Evolutionary conservation across 2,797 vertebrate genomes (phyloP).

Genomic region (Lophius americanus): DNA sequence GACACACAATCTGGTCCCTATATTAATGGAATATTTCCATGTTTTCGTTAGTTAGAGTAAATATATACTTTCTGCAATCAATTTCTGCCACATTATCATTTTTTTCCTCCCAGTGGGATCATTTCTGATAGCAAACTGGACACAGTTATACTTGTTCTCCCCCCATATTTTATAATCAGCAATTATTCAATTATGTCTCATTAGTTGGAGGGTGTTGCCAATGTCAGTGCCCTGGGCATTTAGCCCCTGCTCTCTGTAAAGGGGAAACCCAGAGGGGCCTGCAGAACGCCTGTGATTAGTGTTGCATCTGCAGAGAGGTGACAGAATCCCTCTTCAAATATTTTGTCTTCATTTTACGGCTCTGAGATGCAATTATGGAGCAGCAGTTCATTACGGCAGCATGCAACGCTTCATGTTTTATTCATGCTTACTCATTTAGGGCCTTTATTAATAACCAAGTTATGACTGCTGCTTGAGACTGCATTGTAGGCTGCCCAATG

Average conservation of each 20-base stretch:
- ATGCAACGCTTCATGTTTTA: constrained; percentile 84
- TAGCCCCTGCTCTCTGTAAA: constrained; percentile 78
- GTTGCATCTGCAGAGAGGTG: constrained; percentile 84
- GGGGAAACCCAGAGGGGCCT: constrained; percentile 70
- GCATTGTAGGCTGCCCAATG: constrained; percentile 50
- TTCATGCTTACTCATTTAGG: constrained; percentile 84
- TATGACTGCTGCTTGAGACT: constrained; percentile 65
- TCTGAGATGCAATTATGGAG: constrained; percentile 84
- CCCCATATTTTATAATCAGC: constrained; percentile 79
- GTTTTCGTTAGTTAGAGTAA: constrained; percentile 10
- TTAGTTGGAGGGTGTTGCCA: constrained; percentile 80
- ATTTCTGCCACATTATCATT: constrained; percentile 45
- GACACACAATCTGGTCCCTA: constrained; percentile 16
- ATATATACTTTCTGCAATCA: constrained; percentile 19
- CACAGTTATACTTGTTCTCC: constrained; percentile 62
- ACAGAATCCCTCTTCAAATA: constrained; percentile 89
- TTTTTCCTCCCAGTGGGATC: constrained; percentile 63
- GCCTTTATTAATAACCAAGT: constrained; percentile 81
- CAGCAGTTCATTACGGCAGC: constrained; percentile 84
- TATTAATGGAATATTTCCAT: constrained; percentile 28
- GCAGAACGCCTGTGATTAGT: constrained; percentile 82
- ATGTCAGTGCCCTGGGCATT: constrained; percentile 74
- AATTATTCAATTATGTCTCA: constrained; percentile 87
- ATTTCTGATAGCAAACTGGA: constrained; percentile 67
- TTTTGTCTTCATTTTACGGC: constrained; percentile 88